Conservation (phyloP, 64 coral and sea anemone species). For the Astreopora myriophthalma region DNA sequence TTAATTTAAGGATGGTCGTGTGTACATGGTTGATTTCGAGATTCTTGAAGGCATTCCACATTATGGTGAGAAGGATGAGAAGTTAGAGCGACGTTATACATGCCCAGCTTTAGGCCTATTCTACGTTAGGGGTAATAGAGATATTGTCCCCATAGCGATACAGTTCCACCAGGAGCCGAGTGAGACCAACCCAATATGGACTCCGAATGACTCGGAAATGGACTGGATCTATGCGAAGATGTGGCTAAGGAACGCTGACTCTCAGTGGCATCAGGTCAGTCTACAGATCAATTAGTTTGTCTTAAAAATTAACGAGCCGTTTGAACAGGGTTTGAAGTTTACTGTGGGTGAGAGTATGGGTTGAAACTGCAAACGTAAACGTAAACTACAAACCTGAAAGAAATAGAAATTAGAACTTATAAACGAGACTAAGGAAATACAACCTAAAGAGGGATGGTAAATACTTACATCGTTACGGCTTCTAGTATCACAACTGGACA, state of each 20-base stretch:
- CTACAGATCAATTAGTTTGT: not conserved
- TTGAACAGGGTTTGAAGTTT: too few species aligned
- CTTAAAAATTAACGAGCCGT: not conserved
- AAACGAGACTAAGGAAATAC: too few species aligned
- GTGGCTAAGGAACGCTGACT: constrained; percentile 78
- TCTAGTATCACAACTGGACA: too few species aligned
- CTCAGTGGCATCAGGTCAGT: constrained; percentile 81
- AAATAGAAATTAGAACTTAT: too few species aligned
- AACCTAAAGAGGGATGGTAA: too few species aligned
- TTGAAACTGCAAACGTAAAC: too few species aligned
- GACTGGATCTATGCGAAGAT: constrained; percentile 91
- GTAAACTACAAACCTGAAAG: too few species aligned
- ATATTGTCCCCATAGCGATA: constrained; percentile 84
- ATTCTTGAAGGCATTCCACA: constrained; percentile 68
- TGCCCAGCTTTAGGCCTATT: constrained; percentile 72
- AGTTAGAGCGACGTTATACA: constrained; percentile 55
- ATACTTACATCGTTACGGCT: too few species aligned
- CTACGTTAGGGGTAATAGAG: constrained; percentile 56
- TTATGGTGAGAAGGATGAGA: constrained; percentile 57
- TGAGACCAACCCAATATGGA: constrained; percentile 88
- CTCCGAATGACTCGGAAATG: constrained; percentile 72
- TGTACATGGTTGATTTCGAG: constrained; percentile 74
- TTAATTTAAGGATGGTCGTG: constrained; percentile 65
- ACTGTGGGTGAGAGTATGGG: too few species aligned
- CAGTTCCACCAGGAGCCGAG: constrained; percentile 66